Percentiles rank a stretch among this genome's conserved stretches.
Evolutionary conservation across 2,113 vertebrate genomes (phyloP).

Genomic region (Pheucticus melanocephalus): DNA sequence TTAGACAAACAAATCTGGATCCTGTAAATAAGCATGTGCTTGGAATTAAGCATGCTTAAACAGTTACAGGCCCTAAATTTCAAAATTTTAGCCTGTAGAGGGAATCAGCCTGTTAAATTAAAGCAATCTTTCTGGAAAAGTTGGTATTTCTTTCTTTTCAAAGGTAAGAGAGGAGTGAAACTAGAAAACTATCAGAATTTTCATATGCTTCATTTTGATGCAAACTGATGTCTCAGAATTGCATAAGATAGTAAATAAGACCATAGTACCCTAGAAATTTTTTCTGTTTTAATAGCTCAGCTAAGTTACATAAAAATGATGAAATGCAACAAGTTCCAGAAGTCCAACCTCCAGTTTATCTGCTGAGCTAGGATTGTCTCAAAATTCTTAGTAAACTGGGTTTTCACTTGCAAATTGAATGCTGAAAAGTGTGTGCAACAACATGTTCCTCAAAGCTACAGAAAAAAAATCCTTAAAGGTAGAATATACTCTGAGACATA

Average conservation of each 20-base stretch:
- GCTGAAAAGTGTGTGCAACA: not conserved
- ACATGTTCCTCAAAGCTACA: not conserved
- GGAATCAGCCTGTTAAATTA: not conserved
- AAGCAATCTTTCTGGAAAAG: not conserved
- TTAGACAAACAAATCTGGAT: conserved; percentile 62
- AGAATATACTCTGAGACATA: not conserved
- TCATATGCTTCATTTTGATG: not conserved
- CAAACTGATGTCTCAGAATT: not conserved
- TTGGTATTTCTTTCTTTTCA: not conserved
- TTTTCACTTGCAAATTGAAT: not conserved
- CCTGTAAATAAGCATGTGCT: conserved; percentile 50
- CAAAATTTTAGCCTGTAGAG: not conserved
- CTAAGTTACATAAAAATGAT: not conserved
- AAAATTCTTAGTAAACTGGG: not conserved
- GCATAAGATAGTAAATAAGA: not conserved
- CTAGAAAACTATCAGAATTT: not conserved
- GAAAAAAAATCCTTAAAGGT: not conserved
- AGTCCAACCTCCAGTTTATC: not conserved
- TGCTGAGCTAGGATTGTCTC: not conserved
- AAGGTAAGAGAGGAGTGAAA: not conserved
- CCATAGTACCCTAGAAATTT: not conserved
- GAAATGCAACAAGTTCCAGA: not conserved
- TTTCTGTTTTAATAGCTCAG: not conserved
- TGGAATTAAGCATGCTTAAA: conserved; percentile 25
- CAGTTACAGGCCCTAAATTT: not conserved